phyloP scores from a whole-genome alignment of 53 echinoderm and acorn worm species.

The Holothuria leucospilota region DNA sequence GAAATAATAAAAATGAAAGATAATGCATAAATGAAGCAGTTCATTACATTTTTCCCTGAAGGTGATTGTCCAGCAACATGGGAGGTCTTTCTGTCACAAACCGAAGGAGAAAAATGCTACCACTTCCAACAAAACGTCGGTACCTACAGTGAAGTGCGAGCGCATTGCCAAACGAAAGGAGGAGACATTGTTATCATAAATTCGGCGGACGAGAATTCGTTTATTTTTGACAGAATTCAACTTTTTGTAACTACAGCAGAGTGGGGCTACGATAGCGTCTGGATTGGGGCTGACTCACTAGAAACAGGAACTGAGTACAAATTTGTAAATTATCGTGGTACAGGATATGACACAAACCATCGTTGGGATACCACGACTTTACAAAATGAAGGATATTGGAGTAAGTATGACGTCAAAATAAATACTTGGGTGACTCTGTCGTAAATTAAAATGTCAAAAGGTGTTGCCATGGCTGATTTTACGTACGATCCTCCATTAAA shows the following conservation, averaged over 20 bases:
- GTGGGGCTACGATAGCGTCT: not conserved
- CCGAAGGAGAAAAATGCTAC: not conserved
- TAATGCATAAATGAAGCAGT: no score
- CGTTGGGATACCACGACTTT: not conserved
- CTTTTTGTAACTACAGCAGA: not conserved
- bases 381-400: not conserved
- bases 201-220: not conserved
- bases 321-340: not conserved
- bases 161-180: not conserved
- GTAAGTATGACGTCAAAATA: not conserved
- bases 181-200: not conserved
- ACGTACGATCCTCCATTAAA: no score
- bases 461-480: no score
- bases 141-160: not conserved
- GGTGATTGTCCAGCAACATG: no score
- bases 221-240: not conserved
- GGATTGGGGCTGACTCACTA: not conserved
- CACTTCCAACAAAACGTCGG: not conserved
- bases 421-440: no score
- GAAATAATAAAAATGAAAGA: no score
- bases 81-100: no score
- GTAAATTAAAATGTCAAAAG: no score
- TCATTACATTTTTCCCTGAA: no score
- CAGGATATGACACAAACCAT: not conserved
- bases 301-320: not conserved